Evolutionary conservation across 2,113 vertebrate species (phyloP).

Genomic region (Dendrocopos noguchii): DNA sequence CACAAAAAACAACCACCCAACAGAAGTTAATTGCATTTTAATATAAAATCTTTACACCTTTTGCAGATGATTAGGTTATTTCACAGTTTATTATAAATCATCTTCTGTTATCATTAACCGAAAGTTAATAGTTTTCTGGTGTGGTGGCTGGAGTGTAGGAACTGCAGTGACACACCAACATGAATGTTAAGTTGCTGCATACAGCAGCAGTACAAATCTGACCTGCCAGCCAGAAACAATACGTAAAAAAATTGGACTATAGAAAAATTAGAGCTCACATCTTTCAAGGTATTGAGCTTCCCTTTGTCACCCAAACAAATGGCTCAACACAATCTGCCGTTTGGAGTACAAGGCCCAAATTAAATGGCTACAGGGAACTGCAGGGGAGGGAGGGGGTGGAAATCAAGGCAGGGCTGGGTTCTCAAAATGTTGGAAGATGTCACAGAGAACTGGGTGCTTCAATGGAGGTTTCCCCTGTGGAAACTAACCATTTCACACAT

Average conservation of each 20-base stretch:
- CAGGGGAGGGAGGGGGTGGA: neutral
- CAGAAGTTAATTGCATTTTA: slow-evolving; percentile 1
- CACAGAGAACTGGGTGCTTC: neutral
- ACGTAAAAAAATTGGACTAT: neutral
- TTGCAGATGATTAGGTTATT: slow-evolving; percentile 16
- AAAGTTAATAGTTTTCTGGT: slow-evolving; percentile 25
- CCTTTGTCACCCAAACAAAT: slow-evolving; percentile 16
- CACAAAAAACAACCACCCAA: neutral
- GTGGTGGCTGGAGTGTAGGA: neutral
- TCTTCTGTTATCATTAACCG: neutral
- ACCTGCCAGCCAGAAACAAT: slow-evolving; percentile 38
- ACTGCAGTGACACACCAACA: slow-evolving; percentile 29
- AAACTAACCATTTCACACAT: neutral
- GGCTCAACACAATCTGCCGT: neutral
- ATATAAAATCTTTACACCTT: slow-evolving; percentile 26
- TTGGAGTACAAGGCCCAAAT: neutral
- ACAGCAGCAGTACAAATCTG: slow-evolving; percentile 15
- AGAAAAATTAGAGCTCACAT: neutral
- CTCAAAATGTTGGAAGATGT: neutral
- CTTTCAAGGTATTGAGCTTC: slow-evolving; percentile 12
- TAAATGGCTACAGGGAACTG: neutral
- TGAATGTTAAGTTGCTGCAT: slow-evolving; percentile 46
- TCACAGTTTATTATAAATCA: slow-evolving; percentile 26
- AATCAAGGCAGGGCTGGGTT: neutral
- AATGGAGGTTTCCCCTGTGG: neutral